Conservation (phyloP, 2,888 invertebrate species). For the Pollenia amentaria region DNA sequence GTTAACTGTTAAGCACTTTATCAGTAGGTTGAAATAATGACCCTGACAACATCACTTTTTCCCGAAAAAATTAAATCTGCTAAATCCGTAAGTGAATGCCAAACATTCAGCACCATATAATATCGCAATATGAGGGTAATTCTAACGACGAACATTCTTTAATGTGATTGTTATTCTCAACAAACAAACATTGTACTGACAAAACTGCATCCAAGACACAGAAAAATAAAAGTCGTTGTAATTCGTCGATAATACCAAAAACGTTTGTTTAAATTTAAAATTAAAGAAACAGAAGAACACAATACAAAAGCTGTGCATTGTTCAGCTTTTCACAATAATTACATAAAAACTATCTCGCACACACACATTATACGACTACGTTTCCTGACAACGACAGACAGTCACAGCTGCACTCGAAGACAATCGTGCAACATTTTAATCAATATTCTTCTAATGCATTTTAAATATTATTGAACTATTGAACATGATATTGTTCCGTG, state of each 20-base stretch:
- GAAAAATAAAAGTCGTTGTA: neutral
- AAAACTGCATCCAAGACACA: too few species aligned
- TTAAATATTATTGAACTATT: constrained; percentile 52
- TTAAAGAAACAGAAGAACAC: constrained; percentile 33
- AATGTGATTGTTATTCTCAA: too few species aligned
- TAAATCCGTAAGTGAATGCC: too few species aligned
- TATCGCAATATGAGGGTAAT: too few species aligned
- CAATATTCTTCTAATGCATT: constrained; percentile 60
- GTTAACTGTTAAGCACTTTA: too few species aligned
- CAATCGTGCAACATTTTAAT: constrained; percentile 54
- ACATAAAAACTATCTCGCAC: neutral
- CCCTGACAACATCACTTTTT: too few species aligned
- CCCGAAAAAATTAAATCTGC: too few species aligned
- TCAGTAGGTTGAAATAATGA: too few species aligned
- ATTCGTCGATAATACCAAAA: constrained; percentile 25
- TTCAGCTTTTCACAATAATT: neutral
- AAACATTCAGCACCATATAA: too few species aligned
- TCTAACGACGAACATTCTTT: too few species aligned
- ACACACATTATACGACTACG: neutral
- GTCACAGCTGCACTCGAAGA: neutral
- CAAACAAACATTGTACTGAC: too few species aligned
- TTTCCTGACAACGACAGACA: neutral
- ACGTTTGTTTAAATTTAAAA: constrained; percentile 18
- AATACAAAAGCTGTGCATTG: constrained; percentile 38
- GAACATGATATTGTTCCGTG: constrained; percentile 48